phyloP scores from a whole-genome alignment of 2,113 vertebrate genomes.

The Petromus typicus region DNA sequence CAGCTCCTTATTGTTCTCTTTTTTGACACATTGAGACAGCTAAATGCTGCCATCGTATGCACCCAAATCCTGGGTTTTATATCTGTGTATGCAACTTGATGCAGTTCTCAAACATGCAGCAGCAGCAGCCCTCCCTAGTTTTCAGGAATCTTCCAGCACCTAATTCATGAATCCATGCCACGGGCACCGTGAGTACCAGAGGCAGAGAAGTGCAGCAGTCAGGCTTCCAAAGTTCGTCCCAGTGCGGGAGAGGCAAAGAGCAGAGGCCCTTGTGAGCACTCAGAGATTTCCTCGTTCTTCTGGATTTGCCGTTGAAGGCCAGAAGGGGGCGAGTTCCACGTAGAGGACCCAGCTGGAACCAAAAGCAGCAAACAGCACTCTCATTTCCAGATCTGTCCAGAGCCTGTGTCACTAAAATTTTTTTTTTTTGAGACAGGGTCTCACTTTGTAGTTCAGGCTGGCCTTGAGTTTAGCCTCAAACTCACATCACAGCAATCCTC shows the following conservation, averaged over 20 bases:
- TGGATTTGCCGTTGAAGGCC: not conserved
- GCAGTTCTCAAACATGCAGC: not conserved
- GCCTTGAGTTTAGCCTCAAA: no score
- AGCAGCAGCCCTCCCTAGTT: not conserved
- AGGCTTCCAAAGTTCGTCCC: not conserved
- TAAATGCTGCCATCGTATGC: not conserved
- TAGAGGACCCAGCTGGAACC: not conserved
- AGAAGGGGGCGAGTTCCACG: constrained; percentile 34
- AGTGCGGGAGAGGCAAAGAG: rapidly evolving
- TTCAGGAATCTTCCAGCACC: not conserved
- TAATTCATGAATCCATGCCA: not conserved
- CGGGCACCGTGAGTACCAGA: not conserved
- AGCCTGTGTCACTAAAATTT: not conserved
- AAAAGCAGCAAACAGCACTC: rapidly evolving
- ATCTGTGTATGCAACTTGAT: not conserved
- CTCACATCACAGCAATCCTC: no score
- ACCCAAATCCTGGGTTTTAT: not conserved
- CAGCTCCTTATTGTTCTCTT: no score
- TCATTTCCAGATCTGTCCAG: not conserved
- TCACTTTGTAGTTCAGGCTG: no score
- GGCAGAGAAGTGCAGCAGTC: not conserved
- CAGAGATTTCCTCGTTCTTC: rapidly evolving
- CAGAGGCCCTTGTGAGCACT: rapidly evolving
- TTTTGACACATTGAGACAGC: not conserved
- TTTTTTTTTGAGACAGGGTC: no score